phyloP scores from a whole-genome alignment of 2,797 vertebrate species.

The Syngnathus rostellatus region DNA sequence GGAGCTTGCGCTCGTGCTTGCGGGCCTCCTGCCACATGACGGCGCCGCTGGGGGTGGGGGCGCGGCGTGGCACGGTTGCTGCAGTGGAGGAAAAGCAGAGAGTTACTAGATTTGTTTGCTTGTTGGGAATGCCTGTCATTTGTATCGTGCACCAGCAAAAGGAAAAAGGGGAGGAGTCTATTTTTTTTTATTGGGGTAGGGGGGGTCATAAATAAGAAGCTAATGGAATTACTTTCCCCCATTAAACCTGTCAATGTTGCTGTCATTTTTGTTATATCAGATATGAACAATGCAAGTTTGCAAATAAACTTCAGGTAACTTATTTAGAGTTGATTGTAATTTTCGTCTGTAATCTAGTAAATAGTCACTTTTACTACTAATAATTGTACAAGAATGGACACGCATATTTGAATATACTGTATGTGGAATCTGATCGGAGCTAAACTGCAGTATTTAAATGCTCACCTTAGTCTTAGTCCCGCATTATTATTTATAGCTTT shows the following conservation, averaged over 20 bases:
- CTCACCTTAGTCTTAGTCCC: not conserved
- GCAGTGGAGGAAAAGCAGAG: constrained; percentile 7
- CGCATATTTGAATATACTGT: not conserved
- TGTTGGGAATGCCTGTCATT: too few relatives aligned
- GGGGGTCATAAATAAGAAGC: too few relatives aligned
- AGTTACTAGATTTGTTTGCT: not conserved
- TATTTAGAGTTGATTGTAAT: not conserved
- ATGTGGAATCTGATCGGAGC: not conserved
- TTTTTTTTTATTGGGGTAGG: too few relatives aligned
- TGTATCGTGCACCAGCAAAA: too few relatives aligned
- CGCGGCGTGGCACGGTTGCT: constrained; percentile 76
- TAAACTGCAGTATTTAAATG: not conserved
- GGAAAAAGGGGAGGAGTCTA: too few relatives aligned
- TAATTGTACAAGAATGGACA: not conserved
- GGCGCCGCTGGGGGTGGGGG: constrained; percentile 74
- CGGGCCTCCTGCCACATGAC: constrained; percentile 97
- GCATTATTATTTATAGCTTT: too few relatives aligned
- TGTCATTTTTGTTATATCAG: not conserved
- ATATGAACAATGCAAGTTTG: not conserved
- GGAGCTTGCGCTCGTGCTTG: constrained; percentile 93
- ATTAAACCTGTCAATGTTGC: not conserved
- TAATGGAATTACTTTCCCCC: too few relatives aligned
- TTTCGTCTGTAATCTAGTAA: not conserved
- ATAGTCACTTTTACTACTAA: not conserved
- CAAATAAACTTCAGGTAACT: too few relatives aligned